These are phyloP conservation scores for Dendrophyllia cribrosa DNA, from an alignment of 64 coral and sea anemone species.

Conservation along the genomic window DNA sequence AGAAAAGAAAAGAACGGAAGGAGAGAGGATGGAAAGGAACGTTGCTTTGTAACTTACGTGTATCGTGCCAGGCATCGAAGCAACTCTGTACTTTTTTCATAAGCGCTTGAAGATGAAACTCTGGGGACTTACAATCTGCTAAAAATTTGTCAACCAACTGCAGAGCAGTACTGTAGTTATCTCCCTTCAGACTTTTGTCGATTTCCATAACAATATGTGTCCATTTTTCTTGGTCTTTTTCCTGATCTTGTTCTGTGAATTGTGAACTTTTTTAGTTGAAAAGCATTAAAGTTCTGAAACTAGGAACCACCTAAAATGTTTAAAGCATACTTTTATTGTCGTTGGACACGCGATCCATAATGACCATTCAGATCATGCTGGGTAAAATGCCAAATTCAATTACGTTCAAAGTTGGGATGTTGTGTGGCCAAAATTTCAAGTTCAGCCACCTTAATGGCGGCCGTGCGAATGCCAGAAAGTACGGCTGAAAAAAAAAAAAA, in stretches of 20 bases:
- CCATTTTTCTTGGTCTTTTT: conserved; percentile 31
- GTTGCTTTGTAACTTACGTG: not conserved
- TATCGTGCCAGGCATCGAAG: not conserved
- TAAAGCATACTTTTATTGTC: too few species aligned
- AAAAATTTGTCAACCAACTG: conserved; percentile 12
- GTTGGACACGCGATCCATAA: too few species aligned
- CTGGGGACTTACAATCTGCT: not conserved
- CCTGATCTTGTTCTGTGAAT: not conserved
- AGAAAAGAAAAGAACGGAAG: not conserved
- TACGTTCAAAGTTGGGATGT: too few species aligned
- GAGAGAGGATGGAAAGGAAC: too few species aligned
- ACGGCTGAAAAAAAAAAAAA: too few species aligned
- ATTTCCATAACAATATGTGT: not conserved
- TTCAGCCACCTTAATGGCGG: too few species aligned
- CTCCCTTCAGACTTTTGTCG: not conserved
- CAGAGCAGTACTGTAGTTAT: not conserved
- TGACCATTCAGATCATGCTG: too few species aligned
- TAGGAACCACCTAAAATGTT: too few species aligned
- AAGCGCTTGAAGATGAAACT: not conserved
- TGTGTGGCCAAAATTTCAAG: too few species aligned
- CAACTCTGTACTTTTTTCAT: conserved; percentile 4
- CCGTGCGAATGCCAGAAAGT: too few species aligned
- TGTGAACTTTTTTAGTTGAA: not conserved
- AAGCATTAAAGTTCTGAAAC: too few species aligned
- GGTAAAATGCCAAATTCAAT: too few species aligned